Percentiles rank a stretch among this genome's conserved stretches.
phyloP scores from a whole-genome alignment of 2,113 vertebrate genomes.

The Sinocyclocheilus rhinocerous region DNA sequence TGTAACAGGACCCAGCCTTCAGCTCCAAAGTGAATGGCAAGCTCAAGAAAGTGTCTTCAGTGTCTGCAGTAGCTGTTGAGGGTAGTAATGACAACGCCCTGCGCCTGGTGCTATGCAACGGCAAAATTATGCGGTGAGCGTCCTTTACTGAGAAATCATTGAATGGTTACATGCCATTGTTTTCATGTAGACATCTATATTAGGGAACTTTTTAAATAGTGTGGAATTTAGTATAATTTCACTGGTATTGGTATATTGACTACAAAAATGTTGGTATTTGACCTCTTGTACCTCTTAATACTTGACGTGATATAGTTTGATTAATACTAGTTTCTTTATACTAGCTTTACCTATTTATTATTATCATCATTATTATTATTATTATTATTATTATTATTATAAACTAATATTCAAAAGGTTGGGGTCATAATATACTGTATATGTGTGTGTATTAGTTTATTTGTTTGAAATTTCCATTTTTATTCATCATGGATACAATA shows the following conservation, averaged over 20 bases:
- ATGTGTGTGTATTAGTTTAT: no score
- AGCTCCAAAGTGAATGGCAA: conserved; percentile 86
- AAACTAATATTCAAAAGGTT: no score
- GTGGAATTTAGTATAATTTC: background rate
- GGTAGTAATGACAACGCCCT: conserved; percentile 87
- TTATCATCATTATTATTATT: no score
- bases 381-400: no score
- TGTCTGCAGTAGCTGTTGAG: conserved; percentile 84
- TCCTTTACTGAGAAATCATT: background rate
- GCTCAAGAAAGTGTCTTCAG: conserved; percentile 90
- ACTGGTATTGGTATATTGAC: background rate
- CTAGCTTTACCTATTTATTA: background rate
- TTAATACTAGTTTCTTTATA: background rate
- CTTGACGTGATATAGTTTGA: background rate
- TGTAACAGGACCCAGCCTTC: conserved; percentile 77
- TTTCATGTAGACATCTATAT: background rate
- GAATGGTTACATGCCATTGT: background rate
- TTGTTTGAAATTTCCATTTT: no score
- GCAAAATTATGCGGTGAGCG: conserved; percentile 89
- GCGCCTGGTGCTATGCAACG: conserved; percentile 90
- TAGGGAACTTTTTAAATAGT: background rate
- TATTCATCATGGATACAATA: no score
- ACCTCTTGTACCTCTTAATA: background rate
- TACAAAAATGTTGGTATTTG: background rate
- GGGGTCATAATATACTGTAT: no score